Percentiles rank a stretch among this genome's conserved stretches.
Evolutionary conservation across 2,113 vertebrate species (phyloP).

Genomic region (Gobius niger): DNA sequence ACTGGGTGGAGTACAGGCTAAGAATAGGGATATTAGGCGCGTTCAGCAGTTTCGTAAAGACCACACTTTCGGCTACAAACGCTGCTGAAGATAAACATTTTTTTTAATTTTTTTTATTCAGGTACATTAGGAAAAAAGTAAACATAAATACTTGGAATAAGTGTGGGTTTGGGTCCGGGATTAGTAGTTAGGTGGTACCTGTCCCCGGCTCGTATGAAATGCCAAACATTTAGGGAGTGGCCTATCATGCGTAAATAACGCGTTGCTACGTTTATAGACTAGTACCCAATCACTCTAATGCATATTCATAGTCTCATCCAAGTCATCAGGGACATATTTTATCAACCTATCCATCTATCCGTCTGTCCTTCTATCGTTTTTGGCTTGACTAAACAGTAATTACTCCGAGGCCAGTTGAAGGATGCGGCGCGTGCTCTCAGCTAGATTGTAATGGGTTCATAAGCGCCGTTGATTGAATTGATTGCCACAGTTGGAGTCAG

Average conservation of each 20-base stretch:
- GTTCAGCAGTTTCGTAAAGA: too few species aligned
- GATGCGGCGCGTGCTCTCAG: conserved; percentile 67
- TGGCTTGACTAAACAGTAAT: conserved; percentile 64
- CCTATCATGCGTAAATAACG: conserved; percentile 40
- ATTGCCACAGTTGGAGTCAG: conserved; percentile 74
- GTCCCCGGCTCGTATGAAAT: too few species aligned
- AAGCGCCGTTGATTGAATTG: conserved; percentile 75
- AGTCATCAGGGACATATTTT: conserved; percentile 63
- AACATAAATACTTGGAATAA: too few species aligned
- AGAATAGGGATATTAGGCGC: too few species aligned
- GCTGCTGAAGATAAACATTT: too few species aligned
- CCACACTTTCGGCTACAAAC: too few species aligned
- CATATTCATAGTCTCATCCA: conserved; percentile 69
- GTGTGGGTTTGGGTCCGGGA: too few species aligned
- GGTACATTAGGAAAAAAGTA: too few species aligned
- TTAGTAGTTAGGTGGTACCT: too few species aligned
- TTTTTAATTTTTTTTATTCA: neutral
- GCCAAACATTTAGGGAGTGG: too few species aligned
- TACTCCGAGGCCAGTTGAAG: conserved; percentile 65
- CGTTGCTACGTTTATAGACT: conserved; percentile 48
- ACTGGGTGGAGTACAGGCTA: too few species aligned
- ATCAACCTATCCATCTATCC: conserved; percentile 36
- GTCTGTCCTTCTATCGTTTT: conserved; percentile 28
- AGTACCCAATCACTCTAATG: conserved; percentile 55
- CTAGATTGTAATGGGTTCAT: conserved; percentile 76